phyloP scores from a whole-genome alignment of 2,888 invertebrate species.

The Unio pictorum region DNA sequence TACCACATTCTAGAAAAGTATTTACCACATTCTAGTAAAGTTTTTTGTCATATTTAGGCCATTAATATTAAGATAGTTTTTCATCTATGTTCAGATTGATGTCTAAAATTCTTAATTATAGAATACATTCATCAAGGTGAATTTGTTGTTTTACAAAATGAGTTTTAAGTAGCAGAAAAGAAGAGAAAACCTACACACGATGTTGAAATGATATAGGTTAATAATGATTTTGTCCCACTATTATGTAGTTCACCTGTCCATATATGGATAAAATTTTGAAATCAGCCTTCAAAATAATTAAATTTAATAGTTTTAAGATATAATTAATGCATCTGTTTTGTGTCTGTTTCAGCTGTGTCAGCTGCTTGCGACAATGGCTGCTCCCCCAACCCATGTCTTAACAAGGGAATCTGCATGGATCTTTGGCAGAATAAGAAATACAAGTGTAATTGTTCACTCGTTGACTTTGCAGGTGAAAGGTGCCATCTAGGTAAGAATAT shows the following conservation, averaged over 20 bases:
- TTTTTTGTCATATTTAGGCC: no score
- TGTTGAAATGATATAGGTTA: no score
- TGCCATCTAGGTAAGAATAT: slow-evolving; percentile 55
- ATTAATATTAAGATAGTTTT: no score
- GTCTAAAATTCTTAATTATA: no score
- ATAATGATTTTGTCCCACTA: neutral
- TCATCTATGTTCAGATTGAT: no score
- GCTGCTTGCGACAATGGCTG: slow-evolving; percentile 56
- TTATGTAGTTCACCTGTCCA: neutral
- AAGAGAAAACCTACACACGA: no score
- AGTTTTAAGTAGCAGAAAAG: no score
- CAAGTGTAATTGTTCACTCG: slow-evolving; percentile 55
- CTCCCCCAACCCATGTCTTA: slow-evolving; percentile 43
- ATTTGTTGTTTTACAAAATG: no score
- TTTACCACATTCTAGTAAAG: no score
- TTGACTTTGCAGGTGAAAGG: slow-evolving; percentile 51
- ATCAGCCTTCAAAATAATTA: neutral
- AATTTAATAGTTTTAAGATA: no score
- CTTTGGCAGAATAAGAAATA: slow-evolving; percentile 50
- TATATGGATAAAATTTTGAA: neutral
- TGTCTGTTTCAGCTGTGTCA: slow-evolving; percentile 33
- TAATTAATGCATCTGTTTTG: neutral
- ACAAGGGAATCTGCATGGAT: slow-evolving; percentile 57
- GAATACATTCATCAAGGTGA: no score
- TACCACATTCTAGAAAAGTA: no score